Base-by-base conservation (phyloP, 2,797 vertebrate genomes). In the Fratercula arctica region DNA sequence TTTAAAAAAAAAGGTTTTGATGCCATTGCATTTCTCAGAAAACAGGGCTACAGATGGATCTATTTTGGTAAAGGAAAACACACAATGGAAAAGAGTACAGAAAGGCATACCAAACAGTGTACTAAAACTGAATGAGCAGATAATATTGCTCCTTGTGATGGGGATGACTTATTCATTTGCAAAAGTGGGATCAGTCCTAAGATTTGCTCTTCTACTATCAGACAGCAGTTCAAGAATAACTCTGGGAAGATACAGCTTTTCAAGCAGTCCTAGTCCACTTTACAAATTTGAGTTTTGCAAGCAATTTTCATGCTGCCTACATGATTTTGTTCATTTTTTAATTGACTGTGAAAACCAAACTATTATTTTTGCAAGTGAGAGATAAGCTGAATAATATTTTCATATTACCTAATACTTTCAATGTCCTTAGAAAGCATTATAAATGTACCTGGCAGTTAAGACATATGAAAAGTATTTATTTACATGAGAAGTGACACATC, bases 101-200 rank as follows among this genome's bases (percentile, higher is more conserved):
- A 61, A 61, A 23, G 35, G 24, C 17, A 35, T 18, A 46, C 17
- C 21, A 39, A 63, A 12, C 15, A 16, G 11, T 18, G 12, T 12
- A n/a, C 13, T 11, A 43, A 66, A 82, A 48, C 5, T 50, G 46
- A 76, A 14, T 4, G 28, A 72, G 10, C 18, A 79, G 59, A 19
- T 73, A 39, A n/a, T 16, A 33, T 13, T 73, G 9, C 35, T 81
- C 7, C 16, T 16, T 56, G 50, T 26, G 33, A 24, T 61, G 16
- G 18, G 13, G 9, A 11, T 24, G 19, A 17, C 23, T 66, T 78
- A n/a, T 0, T 64, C 13, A 12, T 59, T 74, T 1, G 0, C 5
- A 33, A 18, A 41, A 50, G 11, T 18, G 7, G 8, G 3, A n/a
- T 79, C 33, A 60, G 17, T 31, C 33, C 26, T 11, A 45, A 48